Conservation (phyloP, 2,797 vertebrate genomes). For the Platyrinchus mystaceus region DNA sequence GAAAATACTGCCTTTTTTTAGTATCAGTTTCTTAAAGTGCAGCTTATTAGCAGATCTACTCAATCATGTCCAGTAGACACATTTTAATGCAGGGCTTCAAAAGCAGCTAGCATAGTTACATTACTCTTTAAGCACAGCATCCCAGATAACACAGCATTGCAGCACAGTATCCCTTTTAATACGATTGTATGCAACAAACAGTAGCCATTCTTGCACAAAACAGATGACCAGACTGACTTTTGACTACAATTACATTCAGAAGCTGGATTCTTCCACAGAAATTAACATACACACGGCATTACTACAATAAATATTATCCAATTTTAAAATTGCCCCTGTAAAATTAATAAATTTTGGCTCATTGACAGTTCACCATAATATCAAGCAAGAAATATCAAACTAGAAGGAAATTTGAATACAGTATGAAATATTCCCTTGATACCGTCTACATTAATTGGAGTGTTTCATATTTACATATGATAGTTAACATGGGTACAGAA, state of each 20-base stretch:
- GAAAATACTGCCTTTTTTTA: background rate
- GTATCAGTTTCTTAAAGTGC: background rate
- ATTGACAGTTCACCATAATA: background rate
- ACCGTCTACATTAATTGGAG: background rate
- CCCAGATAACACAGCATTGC: background rate
- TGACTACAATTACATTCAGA: background rate
- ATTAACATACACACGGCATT: background rate
- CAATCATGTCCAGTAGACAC: background rate
- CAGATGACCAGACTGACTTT: background rate
- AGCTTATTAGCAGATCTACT: background rate
- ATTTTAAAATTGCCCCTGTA: background rate
- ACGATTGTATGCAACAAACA: background rate
- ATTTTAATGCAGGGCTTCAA: background rate
- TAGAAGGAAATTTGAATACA: background rate
- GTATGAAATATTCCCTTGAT: background rate
- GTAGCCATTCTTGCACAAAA: background rate
- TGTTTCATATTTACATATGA: background rate
- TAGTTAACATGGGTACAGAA: background rate
- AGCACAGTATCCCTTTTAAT: background rate
- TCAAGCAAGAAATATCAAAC: background rate
- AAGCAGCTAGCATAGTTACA: background rate
- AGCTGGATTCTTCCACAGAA: background rate
- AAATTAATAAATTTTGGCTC: background rate
- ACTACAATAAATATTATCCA: background rate
- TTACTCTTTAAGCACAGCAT: background rate